phyloP scores from a whole-genome alignment of 2,113 vertebrate species.

The Alethe diademata region DNA sequence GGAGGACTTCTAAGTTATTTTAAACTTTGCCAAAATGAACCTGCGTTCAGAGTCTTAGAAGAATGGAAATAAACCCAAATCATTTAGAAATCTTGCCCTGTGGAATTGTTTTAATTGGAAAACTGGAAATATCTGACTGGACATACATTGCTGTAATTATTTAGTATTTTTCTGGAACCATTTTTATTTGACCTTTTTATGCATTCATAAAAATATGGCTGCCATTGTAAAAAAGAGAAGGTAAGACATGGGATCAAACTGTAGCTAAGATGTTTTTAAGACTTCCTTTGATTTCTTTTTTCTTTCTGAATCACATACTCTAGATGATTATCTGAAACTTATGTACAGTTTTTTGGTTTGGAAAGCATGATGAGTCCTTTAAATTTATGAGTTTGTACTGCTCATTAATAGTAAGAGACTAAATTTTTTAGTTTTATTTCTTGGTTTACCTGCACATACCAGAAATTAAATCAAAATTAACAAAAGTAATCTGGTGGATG shows the following conservation, averaged over 20 bases:
- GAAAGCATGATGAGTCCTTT: not conserved
- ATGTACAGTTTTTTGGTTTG: not conserved
- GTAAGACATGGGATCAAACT: constrained; percentile 30
- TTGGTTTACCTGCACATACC: not conserved
- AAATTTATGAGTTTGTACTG: not conserved
- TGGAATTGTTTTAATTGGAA: not conserved
- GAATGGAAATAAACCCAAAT: constrained; percentile 51
- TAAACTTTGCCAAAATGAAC: constrained; percentile 68
- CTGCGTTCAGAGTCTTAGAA: constrained; percentile 31
- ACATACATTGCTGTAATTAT: not conserved
- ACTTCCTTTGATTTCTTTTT: not conserved
- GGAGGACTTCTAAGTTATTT: constrained; percentile 57
- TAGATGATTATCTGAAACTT: not conserved
- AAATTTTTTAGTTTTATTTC: not conserved
- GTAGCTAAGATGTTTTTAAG: not conserved
- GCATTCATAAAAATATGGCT: constrained; percentile 43
- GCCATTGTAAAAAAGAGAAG: constrained; percentile 41
- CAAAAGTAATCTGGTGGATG: not conserved
- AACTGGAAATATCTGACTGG: not conserved
- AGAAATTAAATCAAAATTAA: not conserved
- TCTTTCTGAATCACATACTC: not conserved
- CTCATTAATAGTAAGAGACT: not conserved
- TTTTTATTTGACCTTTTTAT: constrained; percentile 15
- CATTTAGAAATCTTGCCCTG: not conserved
- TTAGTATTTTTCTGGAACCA: not conserved